phyloP scores from a whole-genome alignment of 2,797 vertebrate genomes.

The Enteromius afrohamiltoni region DNA sequence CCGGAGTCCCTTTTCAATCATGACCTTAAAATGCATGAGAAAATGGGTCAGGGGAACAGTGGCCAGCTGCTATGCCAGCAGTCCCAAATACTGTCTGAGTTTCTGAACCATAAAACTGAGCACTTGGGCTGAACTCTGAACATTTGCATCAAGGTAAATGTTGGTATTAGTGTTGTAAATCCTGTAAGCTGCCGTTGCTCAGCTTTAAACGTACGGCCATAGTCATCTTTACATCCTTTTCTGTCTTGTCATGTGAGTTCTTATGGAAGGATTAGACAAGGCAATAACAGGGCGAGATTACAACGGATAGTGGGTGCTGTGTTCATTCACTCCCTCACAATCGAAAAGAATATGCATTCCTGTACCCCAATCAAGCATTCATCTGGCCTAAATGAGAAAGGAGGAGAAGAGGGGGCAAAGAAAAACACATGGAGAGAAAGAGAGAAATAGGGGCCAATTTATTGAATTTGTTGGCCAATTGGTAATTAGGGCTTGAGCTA shows the following conservation, averaged over 20 bases:
- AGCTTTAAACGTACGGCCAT: background rate
- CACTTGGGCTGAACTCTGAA: background rate
- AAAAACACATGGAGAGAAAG: conserved; percentile 9
- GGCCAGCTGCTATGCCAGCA: conserved; percentile 60
- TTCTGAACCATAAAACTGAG: background rate
- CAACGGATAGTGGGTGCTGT: background rate
- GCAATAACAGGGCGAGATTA: conserved; percentile 39
- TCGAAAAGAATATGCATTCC: conserved; percentile 38
- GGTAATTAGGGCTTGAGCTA: conserved; percentile 46
- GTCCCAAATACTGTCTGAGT: conserved; percentile 28
- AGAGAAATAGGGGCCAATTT: conserved; percentile 27
- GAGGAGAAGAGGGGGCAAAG: background rate
- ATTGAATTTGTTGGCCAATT: conserved; percentile 47
- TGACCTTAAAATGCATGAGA: conserved; percentile 25
- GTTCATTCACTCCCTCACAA: conserved; percentile 17
- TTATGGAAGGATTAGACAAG: conserved; percentile 62
- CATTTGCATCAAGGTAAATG: conserved; percentile 1
- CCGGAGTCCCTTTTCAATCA: conserved; percentile 20
- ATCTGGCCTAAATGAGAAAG: background rate
- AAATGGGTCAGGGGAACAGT: conserved; percentile 58
- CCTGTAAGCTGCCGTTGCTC: background rate
- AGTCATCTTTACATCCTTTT: background rate
- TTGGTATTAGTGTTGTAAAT: background rate
- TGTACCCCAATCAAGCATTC: conserved; percentile 28
- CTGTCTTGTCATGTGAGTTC: conserved; percentile 28